Conservation (phyloP, 2,113 vertebrate species). For the Lycocorax pyrrhopterus region DNA sequence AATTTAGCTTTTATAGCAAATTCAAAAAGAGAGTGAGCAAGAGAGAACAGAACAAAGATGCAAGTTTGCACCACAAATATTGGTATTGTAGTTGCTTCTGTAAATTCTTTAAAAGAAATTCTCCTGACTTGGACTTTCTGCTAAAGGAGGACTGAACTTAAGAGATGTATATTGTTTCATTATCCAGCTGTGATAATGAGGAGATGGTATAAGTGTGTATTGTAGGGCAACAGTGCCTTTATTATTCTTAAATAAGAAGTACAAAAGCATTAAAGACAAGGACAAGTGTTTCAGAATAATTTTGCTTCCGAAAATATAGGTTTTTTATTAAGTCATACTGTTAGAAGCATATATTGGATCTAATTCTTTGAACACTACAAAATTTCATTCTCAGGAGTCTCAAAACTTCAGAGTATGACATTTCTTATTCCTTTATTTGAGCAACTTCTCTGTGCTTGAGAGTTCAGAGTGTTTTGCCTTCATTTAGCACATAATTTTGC, state of each 20-base stretch:
- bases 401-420: not conserved
- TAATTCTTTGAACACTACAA: not conserved
- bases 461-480: not conserved
- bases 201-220: not conserved
- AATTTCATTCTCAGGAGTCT: not conserved
- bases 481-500: not conserved
- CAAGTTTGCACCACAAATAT: constrained; percentile 68
- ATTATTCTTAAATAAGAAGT: not conserved
- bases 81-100: constrained; percentile 70
- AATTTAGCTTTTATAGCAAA: constrained; percentile 80
- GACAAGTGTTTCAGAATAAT: constrained; percentile 8
- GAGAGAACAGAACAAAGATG: constrained; percentile 64
- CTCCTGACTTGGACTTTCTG: constrained; percentile 60
- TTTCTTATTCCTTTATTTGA: not conserved
- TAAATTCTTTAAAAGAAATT: constrained; percentile 65
- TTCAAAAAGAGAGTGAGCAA: constrained; percentile 67
- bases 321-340: not conserved
- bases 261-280: not conserved
- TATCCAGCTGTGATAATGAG: not conserved
- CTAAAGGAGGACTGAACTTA: not conserved
- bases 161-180: not conserved
- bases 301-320: not conserved
- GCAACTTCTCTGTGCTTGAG: not conserved
- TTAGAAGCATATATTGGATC: not conserved
- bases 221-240: not conserved